Evolutionary conservation across 2,888 invertebrate species (phyloP), one percentile per base, ranked within the genome.

Genomic region (Sclerodermus sp.): DNA sequence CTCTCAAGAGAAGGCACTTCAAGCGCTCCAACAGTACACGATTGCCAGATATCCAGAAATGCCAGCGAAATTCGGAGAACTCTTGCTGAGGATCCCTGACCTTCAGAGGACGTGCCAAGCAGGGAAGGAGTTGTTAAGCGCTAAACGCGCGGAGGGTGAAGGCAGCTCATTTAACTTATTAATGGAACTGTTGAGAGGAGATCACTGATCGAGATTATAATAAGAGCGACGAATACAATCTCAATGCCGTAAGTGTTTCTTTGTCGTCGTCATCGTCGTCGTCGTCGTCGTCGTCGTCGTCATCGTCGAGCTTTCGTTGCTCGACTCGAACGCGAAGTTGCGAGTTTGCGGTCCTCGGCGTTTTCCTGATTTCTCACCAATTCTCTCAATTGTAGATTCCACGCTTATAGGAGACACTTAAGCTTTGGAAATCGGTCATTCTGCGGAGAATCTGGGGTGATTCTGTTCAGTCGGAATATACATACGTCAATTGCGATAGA

Each of bases 31-130:
- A 77, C 89, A 91, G 49, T 97, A 97, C 79, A 96, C 95, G 3
- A 83, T 90, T 61, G 85, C 88, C 17, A 93, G 94, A 79, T 96
- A 95, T 80, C 93, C 94, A 12, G 91, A 93, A 62, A 88, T 91
- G 78, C 94, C 95, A 45, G 91, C 94, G 64, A 96, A 97, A 82
- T 96, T 96, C 76, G 96, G 96, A 37, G 96, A 96, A 79, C 81
- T 97, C 47, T 81, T 97, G 58, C 82, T 96, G 55, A 86, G 96
- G 67, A 93, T 97, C 78, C 95, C 96, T 12, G 96, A 97, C 79
- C 82, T 97, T 68, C 94, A 96, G 79, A 84, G 96, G 74, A 93
- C 96, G 65, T 96, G 96, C 79, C 93, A 94, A 84, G 89, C 92
- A 62, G 93, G 94, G 67, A 96, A 96, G 79, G 96, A 95, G 78